Evolutionary conservation across 2,113 vertebrate genomes (phyloP).

Genomic region (Clarias macrocephalus): DNA sequence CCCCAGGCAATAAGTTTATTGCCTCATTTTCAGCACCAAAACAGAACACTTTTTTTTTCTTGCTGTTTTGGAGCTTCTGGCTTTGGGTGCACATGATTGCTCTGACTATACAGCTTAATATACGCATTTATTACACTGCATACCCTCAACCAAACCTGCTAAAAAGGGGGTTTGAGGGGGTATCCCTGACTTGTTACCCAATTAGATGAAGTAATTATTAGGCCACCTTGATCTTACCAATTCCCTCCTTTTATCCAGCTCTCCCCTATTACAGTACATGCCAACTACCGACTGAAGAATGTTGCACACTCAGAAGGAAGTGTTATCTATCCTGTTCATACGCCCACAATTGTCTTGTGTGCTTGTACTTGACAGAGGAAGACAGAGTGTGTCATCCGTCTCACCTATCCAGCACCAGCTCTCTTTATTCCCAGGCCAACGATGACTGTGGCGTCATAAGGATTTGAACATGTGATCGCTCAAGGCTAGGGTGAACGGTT

Average conservation of each 20-base stretch:
- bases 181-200: neutral
- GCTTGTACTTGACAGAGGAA: neutral
- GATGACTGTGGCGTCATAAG: neutral
- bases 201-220: neutral
- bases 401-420: neutral
- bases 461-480: neutral
- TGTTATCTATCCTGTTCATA: neutral
- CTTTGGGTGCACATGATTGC: neutral
- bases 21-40: neutral
- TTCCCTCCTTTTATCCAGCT: neutral
- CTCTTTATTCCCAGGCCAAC: neutral
- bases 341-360: neutral
- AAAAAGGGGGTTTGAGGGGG: no score
- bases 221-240: neutral
- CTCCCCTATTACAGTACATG: neutral
- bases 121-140: neutral
- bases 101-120: neutral
- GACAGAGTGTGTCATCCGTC: neutral
- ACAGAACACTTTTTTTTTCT: neutral
- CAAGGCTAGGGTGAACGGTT: neutral
- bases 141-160: neutral
- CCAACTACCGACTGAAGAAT: neutral
- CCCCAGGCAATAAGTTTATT: neutral
- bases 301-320: neutral
- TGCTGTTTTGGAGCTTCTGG: neutral